Conservation (phyloP, 2,797 vertebrate genomes). For the Sciurus carolinensis region DNA sequence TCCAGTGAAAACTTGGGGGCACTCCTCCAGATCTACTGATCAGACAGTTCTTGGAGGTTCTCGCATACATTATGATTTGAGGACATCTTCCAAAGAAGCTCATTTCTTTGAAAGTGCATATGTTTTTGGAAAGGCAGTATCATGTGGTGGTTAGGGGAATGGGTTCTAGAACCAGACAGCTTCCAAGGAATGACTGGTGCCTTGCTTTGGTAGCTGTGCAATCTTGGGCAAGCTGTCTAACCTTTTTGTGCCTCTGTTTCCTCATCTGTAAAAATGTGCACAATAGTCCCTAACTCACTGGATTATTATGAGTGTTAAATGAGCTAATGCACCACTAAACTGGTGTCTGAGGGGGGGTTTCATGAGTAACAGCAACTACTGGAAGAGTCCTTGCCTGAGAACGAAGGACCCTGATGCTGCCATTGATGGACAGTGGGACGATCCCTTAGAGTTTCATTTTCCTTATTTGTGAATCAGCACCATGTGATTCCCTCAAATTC, state of each 20-base stretch:
- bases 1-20: not conserved
- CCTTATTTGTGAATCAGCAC: slow-evolving; percentile 6
- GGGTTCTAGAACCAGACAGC: not conserved
- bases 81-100: not conserved
- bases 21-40: not conserved
- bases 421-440: too few species aligned
- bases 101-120: not conserved
- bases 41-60: not conserved
- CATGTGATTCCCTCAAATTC: not conserved
- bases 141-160: not conserved
- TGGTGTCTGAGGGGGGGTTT: not conserved
- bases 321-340: not conserved
- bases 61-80: not conserved
- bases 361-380: not conserved
- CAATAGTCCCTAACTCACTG: not conserved
- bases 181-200: not conserved
- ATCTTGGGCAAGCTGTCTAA: not conserved
- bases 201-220: not conserved
- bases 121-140: not conserved
- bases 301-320: not conserved
- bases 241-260: not conserved
- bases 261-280: not conserved
- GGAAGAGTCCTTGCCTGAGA: not conserved
- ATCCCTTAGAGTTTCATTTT: not conserved
- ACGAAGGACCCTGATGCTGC: not conserved